Base-by-base conservation (phyloP, 1,140 invertebrate species). In the Diorhabda elongata region DNA sequence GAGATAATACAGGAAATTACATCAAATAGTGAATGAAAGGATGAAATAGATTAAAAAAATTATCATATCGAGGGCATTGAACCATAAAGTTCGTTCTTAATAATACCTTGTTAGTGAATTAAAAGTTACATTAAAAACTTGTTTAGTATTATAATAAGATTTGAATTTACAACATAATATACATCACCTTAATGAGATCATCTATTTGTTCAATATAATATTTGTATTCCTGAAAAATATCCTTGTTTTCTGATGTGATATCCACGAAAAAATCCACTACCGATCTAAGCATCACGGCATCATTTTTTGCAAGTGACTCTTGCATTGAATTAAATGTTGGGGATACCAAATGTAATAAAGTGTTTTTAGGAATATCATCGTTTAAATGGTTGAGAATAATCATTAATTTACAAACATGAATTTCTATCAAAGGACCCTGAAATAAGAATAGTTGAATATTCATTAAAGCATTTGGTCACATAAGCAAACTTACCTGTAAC, bases 201-300 rank as follows among this genome's bases (percentile, higher is more conserved):
- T 56, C 64, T 43, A 78, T 58, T 43, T 73, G 69, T 58, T 73
- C 64, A 5, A 42, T 44, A 63, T 74, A 77, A 64, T 70, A 66
- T 3, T 69, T 8, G 61, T 69, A 74, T 43, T 64, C 52, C 61
- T 64, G 61, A 44, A 76, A 62, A 8, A 60, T 26, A 42, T 69
- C 44, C 4, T 45, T 44, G n/a, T 60, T 62, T 66, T 71, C 64
- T 56, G 57, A 71, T 67, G 64, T 73, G 70, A 74, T 79, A 73
- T 87, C 85, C 9, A 84, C 77, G 70, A 86, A 87, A 76, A 87
- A 87, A 61, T 85, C 83, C 26, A 85, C 81, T 9, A 85, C 81
- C 57, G 87, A 85, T 66, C 82, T 76, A 11, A 88, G 65, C 7
- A 85, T 72, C 43, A 83, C 71, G 9, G 81, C 66, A 73, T 88